A percentile compares a stretch with the other conserved stretches of the same genome.
phyloP scores from a whole-genome alignment of 2,888 invertebrate species.

The Zygothrica quintamaculata region DNA sequence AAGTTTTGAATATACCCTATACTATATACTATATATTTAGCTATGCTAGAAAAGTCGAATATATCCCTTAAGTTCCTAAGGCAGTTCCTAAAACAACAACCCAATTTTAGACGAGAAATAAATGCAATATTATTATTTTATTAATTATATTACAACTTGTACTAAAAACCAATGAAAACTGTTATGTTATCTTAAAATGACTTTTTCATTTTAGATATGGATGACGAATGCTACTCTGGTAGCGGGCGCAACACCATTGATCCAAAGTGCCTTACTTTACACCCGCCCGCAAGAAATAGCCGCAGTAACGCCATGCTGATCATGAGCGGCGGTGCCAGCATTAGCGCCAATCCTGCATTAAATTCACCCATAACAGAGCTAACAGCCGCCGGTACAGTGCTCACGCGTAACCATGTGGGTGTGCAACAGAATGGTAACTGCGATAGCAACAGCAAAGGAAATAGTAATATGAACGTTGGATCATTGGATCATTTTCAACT shows the following conservation, averaged over 20 bases:
- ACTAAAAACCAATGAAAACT: no score
- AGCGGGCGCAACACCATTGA: slow-evolving; percentile 82
- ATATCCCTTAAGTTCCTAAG: no score
- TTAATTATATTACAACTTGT: no score
- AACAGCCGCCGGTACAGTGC: slow-evolving; percentile 41
- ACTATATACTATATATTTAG: no score
- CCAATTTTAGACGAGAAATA: no score
- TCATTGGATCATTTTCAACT: slow-evolving; percentile 76
- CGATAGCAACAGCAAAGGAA: slow-evolving; percentile 28
- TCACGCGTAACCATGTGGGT: slow-evolving; percentile 24
- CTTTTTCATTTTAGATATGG: no score
- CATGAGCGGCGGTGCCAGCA: slow-evolving; percentile 49
- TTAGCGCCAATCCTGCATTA: slow-evolving; percentile 58
- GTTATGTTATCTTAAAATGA: no score
- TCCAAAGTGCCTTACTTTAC: slow-evolving; percentile 77
- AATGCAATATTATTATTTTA: no score
- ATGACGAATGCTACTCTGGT: slow-evolving; percentile 94
- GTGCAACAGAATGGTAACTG: slow-evolving; percentile 30
- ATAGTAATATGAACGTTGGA: slow-evolving; percentile 34
- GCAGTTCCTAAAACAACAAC: no score
- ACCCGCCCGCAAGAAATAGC: slow-evolving; percentile 59
- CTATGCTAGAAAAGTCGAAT: no score
- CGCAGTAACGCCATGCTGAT: slow-evolving; percentile 57
- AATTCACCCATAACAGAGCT: slow-evolving; percentile 59
- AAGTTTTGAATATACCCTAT: no score